Evolutionary conservation across 2,888 invertebrate species (phyloP).

Genomic region (Clanis bilineata): DNA sequence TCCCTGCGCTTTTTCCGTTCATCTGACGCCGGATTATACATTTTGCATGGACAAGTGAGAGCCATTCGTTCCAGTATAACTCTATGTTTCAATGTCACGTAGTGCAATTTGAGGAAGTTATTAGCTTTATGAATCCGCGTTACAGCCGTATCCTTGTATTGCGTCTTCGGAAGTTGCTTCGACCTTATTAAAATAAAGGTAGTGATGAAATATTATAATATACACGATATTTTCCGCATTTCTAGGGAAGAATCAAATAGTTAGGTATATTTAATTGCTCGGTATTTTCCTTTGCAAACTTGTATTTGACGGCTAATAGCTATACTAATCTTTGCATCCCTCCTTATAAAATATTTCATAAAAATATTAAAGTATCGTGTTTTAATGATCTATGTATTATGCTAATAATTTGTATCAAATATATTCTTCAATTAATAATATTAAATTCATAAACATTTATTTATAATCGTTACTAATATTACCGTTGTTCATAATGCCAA

Average conservation of each 20-base stretch:
- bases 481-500: background rate
- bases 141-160: slow-evolving; percentile 21
- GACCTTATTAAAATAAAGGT: slow-evolving; percentile 20
- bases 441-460: background rate
- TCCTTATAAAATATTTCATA: too few species aligned
- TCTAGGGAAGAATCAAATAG: background rate
- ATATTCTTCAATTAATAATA: background rate
- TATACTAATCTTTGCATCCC: too few species aligned
- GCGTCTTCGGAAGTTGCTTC: slow-evolving; percentile 22
- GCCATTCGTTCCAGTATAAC: slow-evolving; percentile 32
- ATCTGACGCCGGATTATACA: slow-evolving; percentile 52
- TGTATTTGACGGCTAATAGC: background rate
- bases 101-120: slow-evolving; percentile 20
- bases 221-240: slow-evolving; percentile 14
- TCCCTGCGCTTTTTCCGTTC: slow-evolving; percentile 51
- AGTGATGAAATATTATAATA: slow-evolving; percentile 17
- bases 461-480: background rate
- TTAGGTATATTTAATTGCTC: background rate
- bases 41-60: slow-evolving; percentile 53
- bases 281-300: background rate
- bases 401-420: too few species aligned
- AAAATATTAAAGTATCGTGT: too few species aligned
- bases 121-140: slow-evolving; percentile 18
- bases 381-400: too few species aligned
- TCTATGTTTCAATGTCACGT: slow-evolving; percentile 26